Evolutionary conservation across 2,888 invertebrate species (phyloP).

Genomic region (Rotaria socialis): DNA sequence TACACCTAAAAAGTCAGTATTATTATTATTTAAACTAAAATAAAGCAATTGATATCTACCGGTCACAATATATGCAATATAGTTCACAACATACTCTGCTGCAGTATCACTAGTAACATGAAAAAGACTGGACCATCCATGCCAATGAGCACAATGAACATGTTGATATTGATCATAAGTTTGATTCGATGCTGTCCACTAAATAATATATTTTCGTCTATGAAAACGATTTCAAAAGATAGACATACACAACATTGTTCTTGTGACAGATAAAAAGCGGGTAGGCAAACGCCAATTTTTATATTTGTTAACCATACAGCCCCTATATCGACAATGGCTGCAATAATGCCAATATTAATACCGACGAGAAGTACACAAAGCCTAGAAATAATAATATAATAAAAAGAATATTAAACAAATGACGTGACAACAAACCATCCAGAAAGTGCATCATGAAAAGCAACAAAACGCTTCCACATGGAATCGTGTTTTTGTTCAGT

Average conservation of each 20-base stretch:
- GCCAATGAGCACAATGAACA: slow-evolving; percentile 70
- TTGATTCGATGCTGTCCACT: slow-evolving; percentile 83
- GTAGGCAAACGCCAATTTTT: slow-evolving; percentile 85
- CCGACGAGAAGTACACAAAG: slow-evolving; percentile 91
- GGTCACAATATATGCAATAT: slow-evolving; percentile 66
- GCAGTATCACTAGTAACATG: slow-evolving; percentile 63
- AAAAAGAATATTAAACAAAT: slow-evolving; percentile 80
- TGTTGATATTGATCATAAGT: slow-evolving; percentile 65
- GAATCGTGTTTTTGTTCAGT: slow-evolving; percentile 70
- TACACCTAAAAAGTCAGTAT: slow-evolving; percentile 71
- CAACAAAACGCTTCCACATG: slow-evolving; percentile 82
- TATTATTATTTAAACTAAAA: slow-evolving; percentile 82
- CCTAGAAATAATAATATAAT: slow-evolving; percentile 89
- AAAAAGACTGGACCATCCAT: slow-evolving; percentile 81
- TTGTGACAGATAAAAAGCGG: slow-evolving; percentile 93
- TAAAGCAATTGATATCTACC: not conserved
- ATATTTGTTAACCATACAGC: slow-evolving; percentile 89
- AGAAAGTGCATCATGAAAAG: slow-evolving; percentile 94
- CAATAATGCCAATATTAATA: slow-evolving; percentile 82
- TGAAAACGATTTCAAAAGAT: not conserved
- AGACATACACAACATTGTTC: slow-evolving; percentile 74
- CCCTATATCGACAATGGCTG: slow-evolving; percentile 87
- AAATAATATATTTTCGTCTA: not conserved
- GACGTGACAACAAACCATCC: slow-evolving; percentile 84
- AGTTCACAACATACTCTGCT: slow-evolving; percentile 83